Base-by-base conservation (phyloP, 1,140 invertebrate genomes). In the Drosophila punjabiensis region DNA sequence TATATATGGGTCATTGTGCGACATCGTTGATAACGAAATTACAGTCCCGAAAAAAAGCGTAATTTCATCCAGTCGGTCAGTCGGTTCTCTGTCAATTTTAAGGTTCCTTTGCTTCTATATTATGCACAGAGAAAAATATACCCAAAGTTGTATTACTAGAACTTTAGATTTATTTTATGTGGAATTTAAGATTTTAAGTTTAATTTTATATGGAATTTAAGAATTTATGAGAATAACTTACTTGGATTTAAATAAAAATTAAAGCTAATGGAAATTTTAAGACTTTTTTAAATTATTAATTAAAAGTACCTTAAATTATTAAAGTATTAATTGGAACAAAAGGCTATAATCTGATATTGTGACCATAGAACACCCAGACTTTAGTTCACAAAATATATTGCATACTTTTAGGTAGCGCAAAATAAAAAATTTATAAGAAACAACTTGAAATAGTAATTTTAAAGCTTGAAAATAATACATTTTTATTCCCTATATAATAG, bases 1-100 rank as follows among this genome's bases (percentile, higher is more conserved):
- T 89, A 79, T 87, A 82, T 89, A 76, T 85, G 64, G 85, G 86
- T 89, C 75, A 89, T 76, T 89, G 66, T 84, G 85, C 67, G 78
- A 79, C 70, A 59, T 50, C 48, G 66, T 79, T 76, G 68, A 83
- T 88, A 81, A 78, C 28, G 71, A 87, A 86, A 85, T 79, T 86
- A 86, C 62, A 75, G 73, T 41, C 66, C 55, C 79, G 39, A 74
- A 78, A 79, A 70, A 81, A 66, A 74, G 14, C 48, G 47, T 52
- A 73, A 60, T 63, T 47, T 52, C 8, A 53, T 53, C 75, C 76
- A 59, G 76, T 60, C 53, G 48, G 32, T 61, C 37, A 24, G 39
- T 37, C 16, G 41, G 50, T 39, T 41, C 33, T 41, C 3, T n/a
- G n/a, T 10, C 20, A 47, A 24, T 73, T 73, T 56, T 35, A 70